These are phyloP conservation scores for Diorhabda elongata DNA, from an alignment of 1,140 invertebrate genomes.

Conservation along the genomic window DNA sequence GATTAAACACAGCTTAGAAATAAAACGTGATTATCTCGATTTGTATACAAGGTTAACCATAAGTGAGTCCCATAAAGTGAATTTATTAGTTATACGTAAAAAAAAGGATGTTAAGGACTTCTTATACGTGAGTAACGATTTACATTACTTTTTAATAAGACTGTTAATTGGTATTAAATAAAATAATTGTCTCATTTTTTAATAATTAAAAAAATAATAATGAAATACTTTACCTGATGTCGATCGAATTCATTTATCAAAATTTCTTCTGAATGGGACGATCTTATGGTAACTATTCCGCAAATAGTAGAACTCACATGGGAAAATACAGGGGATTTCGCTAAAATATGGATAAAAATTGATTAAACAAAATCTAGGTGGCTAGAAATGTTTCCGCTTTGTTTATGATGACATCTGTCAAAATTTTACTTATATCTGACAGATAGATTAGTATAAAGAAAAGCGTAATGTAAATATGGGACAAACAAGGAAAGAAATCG, in stretches of 20 bases:
- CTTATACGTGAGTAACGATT: too few species aligned
- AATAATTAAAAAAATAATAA: background rate
- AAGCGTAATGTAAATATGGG: background rate
- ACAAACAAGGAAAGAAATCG: background rate
- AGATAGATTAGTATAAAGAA: background rate
- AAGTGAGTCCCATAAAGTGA: too few species aligned
- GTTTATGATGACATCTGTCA: background rate
- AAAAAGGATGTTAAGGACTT: too few species aligned
- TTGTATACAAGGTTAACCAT: too few species aligned
- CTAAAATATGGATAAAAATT: slow-evolving; percentile 36
- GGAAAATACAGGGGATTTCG: slow-evolving; percentile 73
- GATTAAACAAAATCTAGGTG: too few species aligned
- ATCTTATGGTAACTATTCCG: slow-evolving; percentile 44
- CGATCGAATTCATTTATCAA: slow-evolving; percentile 46
- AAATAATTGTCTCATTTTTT: background rate
- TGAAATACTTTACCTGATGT: slow-evolving; percentile 36
- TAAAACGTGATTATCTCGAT: too few species aligned
- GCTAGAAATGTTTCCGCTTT: too few species aligned
- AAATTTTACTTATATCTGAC: background rate
- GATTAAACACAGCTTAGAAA: too few species aligned
- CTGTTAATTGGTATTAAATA: too few species aligned
- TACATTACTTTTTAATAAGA: too few species aligned
- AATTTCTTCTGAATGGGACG: slow-evolving; percentile 45
- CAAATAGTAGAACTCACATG: slow-evolving; percentile 55
- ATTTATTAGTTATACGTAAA: too few species aligned